Percentiles rank a stretch among this genome's conserved stretches.
Conservation (phyloP, 1,140 invertebrate species). For the Nasonia giraulti region DNA sequence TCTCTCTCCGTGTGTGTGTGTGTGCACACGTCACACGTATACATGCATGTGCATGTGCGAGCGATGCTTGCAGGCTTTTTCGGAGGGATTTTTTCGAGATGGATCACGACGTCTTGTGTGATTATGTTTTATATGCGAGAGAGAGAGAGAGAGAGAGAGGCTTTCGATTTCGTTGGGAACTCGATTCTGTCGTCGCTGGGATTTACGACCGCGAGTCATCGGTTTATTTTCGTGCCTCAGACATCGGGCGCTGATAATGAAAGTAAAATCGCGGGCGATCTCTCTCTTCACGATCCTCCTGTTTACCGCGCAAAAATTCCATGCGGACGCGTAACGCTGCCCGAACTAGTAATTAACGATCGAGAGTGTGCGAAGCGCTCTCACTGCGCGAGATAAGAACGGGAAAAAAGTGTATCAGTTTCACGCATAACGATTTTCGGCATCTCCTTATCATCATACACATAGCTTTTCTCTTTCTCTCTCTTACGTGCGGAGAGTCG, state of each 20-base stretch:
- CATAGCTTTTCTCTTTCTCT: not conserved
- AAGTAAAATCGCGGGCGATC: not conserved
- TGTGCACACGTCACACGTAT: not conserved
- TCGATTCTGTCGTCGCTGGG: not conserved
- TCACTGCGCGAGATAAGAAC: no score
- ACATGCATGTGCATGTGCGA: no score
- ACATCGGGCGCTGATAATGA: not conserved
- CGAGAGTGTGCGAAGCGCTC: no score
- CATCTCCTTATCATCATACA: not conserved
- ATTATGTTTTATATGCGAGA: not conserved
- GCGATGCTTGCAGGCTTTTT: not conserved
- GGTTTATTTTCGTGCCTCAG: not conserved
- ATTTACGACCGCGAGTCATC: not conserved
- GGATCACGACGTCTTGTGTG: not conserved
- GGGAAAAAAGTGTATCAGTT: no score
- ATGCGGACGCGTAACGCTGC: no score
- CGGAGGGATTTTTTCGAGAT: not conserved
- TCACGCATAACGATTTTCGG: not conserved
- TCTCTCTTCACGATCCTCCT: not conserved
- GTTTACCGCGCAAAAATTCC: no score
- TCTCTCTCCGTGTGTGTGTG: no score
- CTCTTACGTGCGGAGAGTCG: not conserved
- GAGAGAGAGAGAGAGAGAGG: not conserved
- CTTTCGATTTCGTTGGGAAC: slow-evolving; percentile 35
- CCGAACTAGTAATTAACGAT: no score